Evolutionary conservation across 1,140 invertebrate species (phyloP).

Genomic region (Amphibalanus amphitrite): DNA sequence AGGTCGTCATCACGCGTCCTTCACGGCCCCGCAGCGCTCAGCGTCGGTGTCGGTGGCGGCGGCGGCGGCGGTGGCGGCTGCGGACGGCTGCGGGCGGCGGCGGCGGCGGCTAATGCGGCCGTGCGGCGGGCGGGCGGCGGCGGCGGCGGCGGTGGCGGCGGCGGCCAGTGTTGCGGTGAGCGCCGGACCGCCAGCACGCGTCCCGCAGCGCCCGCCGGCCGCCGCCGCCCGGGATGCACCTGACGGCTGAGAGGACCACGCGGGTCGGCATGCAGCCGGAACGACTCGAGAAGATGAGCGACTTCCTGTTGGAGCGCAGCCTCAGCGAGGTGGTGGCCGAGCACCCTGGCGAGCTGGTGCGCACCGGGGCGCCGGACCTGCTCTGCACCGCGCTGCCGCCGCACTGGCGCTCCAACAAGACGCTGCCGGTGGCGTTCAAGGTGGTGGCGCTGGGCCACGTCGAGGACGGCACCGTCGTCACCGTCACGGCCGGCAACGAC

Average conservation of each 20-base stretch:
- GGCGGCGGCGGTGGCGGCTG: background rate
- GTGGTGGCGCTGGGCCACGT: constrained; percentile 83
- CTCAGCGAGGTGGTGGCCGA: constrained; percentile 29
- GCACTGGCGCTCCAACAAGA: constrained; percentile 97
- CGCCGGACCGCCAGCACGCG: background rate
- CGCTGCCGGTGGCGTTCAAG: constrained; percentile 23
- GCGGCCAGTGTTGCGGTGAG: background rate
- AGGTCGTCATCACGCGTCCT: too few species aligned
- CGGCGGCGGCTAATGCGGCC: background rate
- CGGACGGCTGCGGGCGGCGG: too few species aligned
- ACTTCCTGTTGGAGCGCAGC: background rate
- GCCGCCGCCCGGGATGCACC: background rate
- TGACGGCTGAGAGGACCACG: background rate
- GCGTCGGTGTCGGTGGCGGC: too few species aligned
- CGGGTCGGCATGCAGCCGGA: background rate
- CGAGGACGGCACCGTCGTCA: constrained; percentile 85
- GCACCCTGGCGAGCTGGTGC: constrained; percentile 76
- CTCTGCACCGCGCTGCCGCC: constrained; percentile 80
- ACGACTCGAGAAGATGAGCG: background rate
- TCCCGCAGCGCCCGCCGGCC: too few species aligned
- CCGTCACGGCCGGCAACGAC: constrained; percentile 84
- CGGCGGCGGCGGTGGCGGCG: too few species aligned
- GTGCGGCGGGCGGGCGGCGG: background rate
- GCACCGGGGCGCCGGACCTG: constrained; percentile 83
- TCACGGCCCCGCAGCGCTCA: too few species aligned